Evolutionary conservation across 92 coral and sea anemone genomes (phyloP), one percentile per base, ranked within the genome.

Genomic region (Porites rus): DNA sequence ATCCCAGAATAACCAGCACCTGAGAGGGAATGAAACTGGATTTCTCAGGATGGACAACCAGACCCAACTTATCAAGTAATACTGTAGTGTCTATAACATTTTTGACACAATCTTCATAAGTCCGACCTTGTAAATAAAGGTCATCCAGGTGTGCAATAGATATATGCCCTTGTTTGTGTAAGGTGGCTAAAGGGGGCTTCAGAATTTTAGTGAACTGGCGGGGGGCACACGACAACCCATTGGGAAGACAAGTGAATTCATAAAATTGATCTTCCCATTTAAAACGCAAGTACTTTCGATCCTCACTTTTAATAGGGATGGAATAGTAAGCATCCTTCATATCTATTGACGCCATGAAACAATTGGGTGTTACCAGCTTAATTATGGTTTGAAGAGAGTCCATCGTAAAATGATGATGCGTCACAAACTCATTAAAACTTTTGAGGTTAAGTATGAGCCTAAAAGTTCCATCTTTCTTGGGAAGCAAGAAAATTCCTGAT

Each of bases 331-430:
- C 83, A 64, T 85, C 90, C 43, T 90, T 90, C 20, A 80, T 56
- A 80, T 90, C 93, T 25, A 90, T 68, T 14, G 84, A 80, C 9
- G 90, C 87, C 90, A 86, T 90, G 21, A 69, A 91, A 76, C 91
- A 88, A 53, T 91, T 77, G 24, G 43, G 80, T 70, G 76, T 88
- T 16, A 90, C 89, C 31, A 91, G 17, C 56, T 75, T 43, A 19
- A 81, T 31, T 16, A 72, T 71, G 53, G 89, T 83, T 51, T 7
- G 38, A 53, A 88, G 70, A 13, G 92, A 83, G 53, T 91, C 91
- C 89, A 88, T 91, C 61, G 83, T 91, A 69, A 88, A 83, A 84
- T 91, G 94, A 58, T 78, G 72, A 66, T 91, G 81, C 19, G 52
- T 88, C 50, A 88, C 82, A 61, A 43, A 65, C 76, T 91, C 56